These are phyloP conservation scores for Eudemis profundana DNA, from an alignment of 2,888 invertebrate genomes.

Conservation along the genomic window DNA sequence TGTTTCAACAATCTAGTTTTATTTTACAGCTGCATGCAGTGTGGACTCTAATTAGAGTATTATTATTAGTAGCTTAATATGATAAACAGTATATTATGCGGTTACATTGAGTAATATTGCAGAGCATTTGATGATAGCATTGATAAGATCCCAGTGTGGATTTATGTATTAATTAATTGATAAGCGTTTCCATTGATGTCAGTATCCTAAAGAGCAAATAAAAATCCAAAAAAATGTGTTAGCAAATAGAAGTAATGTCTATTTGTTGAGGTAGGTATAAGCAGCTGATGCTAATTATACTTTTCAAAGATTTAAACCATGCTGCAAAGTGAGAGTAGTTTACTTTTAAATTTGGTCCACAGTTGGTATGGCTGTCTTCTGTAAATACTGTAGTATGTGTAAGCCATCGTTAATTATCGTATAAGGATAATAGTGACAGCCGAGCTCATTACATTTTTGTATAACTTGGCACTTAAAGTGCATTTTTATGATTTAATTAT, in stretches of 20 bases:
- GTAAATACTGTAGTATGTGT: conserved; percentile 12
- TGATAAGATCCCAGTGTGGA: conserved; percentile 43
- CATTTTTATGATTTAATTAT: conserved; percentile 41
- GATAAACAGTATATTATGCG: conserved; percentile 33
- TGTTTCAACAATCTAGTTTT: conserved; percentile 55
- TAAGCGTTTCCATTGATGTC: conserved; percentile 51
- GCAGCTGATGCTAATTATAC: not conserved
- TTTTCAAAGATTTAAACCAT: not conserved
- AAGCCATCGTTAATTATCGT: conserved; percentile 23
- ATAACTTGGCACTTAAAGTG: conserved; percentile 40
- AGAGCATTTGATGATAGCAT: conserved; percentile 55
- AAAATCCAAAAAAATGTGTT: conserved; percentile 31
- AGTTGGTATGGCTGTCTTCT: conserved; percentile 1
- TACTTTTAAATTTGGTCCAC: conserved; percentile 8
- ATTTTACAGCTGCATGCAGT: conserved; percentile 20
- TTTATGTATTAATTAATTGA: conserved; percentile 49
- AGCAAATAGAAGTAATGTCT: conserved; percentile 20
- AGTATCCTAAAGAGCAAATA: conserved; percentile 43
- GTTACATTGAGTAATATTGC: conserved; percentile 48
- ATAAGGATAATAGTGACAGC: conserved; percentile 36
- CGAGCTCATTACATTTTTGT: conserved; percentile 30
- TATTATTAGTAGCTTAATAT: conserved; percentile 34
- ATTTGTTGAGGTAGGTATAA: too few relatives aligned
- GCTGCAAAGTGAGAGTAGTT: conserved; percentile 3
- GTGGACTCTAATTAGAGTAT: conserved; percentile 38